A percentile compares a stretch with the other conserved stretches of the same genome.
Evolutionary conservation across 2,888 invertebrate species (phyloP).

Genomic region (Laspeyria flexula): DNA sequence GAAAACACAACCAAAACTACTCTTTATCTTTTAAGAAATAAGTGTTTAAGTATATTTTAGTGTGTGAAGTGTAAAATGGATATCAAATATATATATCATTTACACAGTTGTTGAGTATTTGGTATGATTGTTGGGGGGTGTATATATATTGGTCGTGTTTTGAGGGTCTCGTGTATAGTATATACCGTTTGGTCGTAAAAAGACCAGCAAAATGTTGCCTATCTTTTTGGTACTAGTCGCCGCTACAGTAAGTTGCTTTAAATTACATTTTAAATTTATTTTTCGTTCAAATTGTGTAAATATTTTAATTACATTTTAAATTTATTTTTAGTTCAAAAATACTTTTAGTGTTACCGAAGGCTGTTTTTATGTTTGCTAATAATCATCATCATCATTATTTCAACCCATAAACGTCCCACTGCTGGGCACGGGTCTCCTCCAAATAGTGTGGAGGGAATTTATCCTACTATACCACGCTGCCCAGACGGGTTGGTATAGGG

Average conservation of each 20-base stretch:
- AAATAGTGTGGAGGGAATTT: no score
- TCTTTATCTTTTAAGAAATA: slow-evolving; percentile 9
- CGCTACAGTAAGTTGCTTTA: slow-evolving; percentile 66
- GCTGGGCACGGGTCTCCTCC: no score
- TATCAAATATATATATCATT: slow-evolving; percentile 38
- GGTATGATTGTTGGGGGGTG: slow-evolving; percentile 52
- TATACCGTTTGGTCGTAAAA: slow-evolving; percentile 73
- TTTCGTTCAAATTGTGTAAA: not conserved
- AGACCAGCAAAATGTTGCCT: slow-evolving; percentile 77
- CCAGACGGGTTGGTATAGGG: no score
- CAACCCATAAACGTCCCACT: no score
- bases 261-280: not conserved
- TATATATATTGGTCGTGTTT: slow-evolving; percentile 67
- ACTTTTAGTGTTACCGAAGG: no score
- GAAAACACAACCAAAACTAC: slow-evolving; percentile 15
- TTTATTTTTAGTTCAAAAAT: no score
- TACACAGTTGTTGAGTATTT: slow-evolving; percentile 62
- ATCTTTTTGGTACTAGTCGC: slow-evolving; percentile 68
- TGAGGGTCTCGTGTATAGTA: slow-evolving; percentile 68
- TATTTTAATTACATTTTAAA: no score
- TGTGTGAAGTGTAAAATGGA: no score
- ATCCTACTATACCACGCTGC: no score
- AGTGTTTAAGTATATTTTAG: not conserved
- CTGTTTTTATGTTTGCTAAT: no score
- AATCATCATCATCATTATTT: no score